Conservation (phyloP, 2,797 vertebrate species). For the Typhlichthys subterraneus region DNA sequence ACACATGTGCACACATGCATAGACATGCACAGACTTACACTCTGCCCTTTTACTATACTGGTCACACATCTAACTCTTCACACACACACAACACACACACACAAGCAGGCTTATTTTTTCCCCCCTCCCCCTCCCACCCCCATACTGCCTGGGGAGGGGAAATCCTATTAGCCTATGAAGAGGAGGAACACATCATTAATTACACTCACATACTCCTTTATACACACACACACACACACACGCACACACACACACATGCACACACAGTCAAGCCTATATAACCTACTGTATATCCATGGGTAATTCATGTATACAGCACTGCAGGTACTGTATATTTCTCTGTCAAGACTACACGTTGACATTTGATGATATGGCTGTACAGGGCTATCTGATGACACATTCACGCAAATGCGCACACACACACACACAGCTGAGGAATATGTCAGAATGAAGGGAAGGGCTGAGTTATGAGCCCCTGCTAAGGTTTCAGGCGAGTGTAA, state of each 20-base stretch:
- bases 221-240: constrained; percentile 34
- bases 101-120: constrained; percentile 12
- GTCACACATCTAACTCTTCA: constrained; percentile 29
- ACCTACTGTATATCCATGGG: constrained; percentile 22
- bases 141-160: constrained; percentile 82
- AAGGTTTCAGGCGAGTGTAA: constrained; percentile 59
- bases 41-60: constrained; percentile 1
- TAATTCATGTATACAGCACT: constrained; percentile 21
- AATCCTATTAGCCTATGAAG: constrained; percentile 90
- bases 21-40: constrained; percentile 42
- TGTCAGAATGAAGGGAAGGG: constrained; percentile 42
- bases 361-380: constrained; percentile 46
- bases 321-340: constrained; percentile 23
- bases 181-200: constrained; percentile 88
- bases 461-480: constrained; percentile 54
- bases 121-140: constrained; percentile 37
- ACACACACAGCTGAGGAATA: constrained; percentile 22
- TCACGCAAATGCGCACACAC: constrained; percentile 3
- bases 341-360: constrained; percentile 39
- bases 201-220: constrained; percentile 76
- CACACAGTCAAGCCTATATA: constrained; percentile 21
- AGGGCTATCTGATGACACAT: constrained; percentile 42
- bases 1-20: constrained; percentile 35
- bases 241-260: constrained; percentile 35
- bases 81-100: constrained; percentile 25